phyloP scores from a whole-genome alignment of 2,888 invertebrate genomes.

The Apomyelois bistriatella region DNA sequence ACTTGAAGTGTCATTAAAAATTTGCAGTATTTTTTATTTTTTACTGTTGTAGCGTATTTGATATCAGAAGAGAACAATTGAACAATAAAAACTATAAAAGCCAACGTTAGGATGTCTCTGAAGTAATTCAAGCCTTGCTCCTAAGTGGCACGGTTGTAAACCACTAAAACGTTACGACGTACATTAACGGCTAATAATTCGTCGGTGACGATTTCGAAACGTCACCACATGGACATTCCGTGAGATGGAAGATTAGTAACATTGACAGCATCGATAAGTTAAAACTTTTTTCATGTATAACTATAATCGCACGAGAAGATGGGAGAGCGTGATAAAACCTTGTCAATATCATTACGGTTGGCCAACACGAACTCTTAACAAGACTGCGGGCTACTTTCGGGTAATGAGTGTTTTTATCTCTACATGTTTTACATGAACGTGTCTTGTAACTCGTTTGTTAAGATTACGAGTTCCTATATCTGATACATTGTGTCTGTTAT shows the following conservation, averaged over 20 bases:
- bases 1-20: no score
- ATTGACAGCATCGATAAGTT: slow-evolving; percentile 61
- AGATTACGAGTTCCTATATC: background rate
- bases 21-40: no score
- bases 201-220: slow-evolving; percentile 66
- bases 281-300: slow-evolving; percentile 60
- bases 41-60: no score
- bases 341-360: slow-evolving; percentile 68
- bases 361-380: slow-evolving; percentile 57
- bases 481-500: background rate
- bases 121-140: slow-evolving; percentile 54
- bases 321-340: slow-evolving; percentile 56
- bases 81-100: slow-evolving; percentile 21
- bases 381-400: slow-evolving; percentile 59
- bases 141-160: slow-evolving; percentile 56
- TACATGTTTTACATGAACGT: slow-evolving; percentile 43
- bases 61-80: background rate
- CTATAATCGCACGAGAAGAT: slow-evolving; percentile 61
- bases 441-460: slow-evolving; percentile 40
- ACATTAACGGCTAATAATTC: slow-evolving; percentile 68
- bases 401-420: slow-evolving; percentile 66
- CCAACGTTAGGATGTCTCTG: slow-evolving; percentile 33
- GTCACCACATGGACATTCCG: slow-evolving; percentile 50
- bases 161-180: slow-evolving; percentile 56
- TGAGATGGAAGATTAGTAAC: slow-evolving; percentile 61